Base-by-base conservation (phyloP, 2,888 invertebrate species). In the Synergus gifuensis region DNA sequence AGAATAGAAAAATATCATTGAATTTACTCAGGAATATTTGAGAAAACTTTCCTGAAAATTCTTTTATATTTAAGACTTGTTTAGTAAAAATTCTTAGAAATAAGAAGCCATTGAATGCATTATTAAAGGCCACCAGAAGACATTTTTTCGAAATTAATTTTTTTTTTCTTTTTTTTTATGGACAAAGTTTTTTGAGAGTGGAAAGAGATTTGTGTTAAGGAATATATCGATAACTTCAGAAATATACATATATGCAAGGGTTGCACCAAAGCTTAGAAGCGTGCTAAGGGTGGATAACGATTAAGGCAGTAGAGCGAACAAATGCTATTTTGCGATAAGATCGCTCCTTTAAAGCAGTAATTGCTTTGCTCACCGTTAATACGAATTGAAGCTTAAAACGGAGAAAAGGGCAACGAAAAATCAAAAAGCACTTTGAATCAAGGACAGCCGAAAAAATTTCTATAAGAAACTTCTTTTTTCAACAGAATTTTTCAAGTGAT, bases 251-350 rank as follows among this genome's bases (percentile, higher is more conserved):
- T 49, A 69, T 49, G 69, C 49, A 69, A 69, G 69, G 69, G 69
- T 69, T 69, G 69, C 49, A 69, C 28, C 36, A 28, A 69, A 69
- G 69, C 69, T 16, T 42, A 22, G 64, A 46, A 62, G 62, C 77
- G 77, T 77, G 77, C 64, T 77, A 46, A 64, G 64, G 46, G 64
- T 28, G 77, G 63, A 64, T 77, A 62, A 64, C 77, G 77, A 62
- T 62, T 49, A 77, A 62, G 63, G 62, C 64, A 77, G 77, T 77
- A 44, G 77, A 64, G 77, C 64, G 64, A 77, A 77, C 77, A 63
- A 77, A 77, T 77, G 77, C 77, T 36, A 64, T 77, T 77, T 77
- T 36, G 46, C 64, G 62, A 77, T 77, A 64, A 64, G 77, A 77
- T 77, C 77, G 22, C 46, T 77, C 46, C 77, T 77, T 62, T 64